Evolutionary conservation across 2,797 vertebrate species (phyloP), one percentile per base, ranked within the genome.

Genomic region (Malacoctenus gilli): DNA sequence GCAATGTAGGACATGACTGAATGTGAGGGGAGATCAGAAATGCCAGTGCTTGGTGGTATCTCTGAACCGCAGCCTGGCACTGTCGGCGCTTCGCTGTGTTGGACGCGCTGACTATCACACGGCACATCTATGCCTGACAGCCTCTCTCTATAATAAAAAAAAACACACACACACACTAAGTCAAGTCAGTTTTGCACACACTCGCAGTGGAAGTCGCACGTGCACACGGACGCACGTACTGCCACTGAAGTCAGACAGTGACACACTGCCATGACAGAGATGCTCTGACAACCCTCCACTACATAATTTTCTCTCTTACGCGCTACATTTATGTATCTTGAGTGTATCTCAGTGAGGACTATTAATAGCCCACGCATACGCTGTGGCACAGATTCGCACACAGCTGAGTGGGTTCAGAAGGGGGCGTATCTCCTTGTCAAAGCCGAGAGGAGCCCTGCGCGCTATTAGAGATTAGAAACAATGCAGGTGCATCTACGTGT

Each of bases 401-500:
- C 50, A 55, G 44, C 49, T 64, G 67, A 80, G 61, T 75, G 28
- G 51, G 67, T 84, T 69, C 58, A 54, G 54, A 69, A 53, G 60
- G 68, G n/a, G 67, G 57, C 7, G 63, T 60, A 66, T 80, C 75
- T 71, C 34, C 72, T 75, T 80, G 81, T 72, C 79, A 85, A 73
- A 83, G 80, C 80, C 79, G 71, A 76, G 75, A 81, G 63, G 59
- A 87, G 73, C 68, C 42, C 53, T 63, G 67, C 61, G 47, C 59
- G 67, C 66, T 65, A 32, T 68, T 69, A 71, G 59, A 82, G 73
- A 80, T 82, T 75, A 72, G 67, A 83, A 67, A 82, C 75, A 80
- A 75, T 68, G 25, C 35, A 50, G 51, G 70, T 60, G 50, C 39
- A 51, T 69, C 21, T 46, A 23, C 43, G 58, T 59, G 64, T 57